A percentile compares a stretch with the other conserved stretches of the same genome.
Conservation (phyloP, 2,113 vertebrate genomes). For the Seriola rivoliana region DNA sequence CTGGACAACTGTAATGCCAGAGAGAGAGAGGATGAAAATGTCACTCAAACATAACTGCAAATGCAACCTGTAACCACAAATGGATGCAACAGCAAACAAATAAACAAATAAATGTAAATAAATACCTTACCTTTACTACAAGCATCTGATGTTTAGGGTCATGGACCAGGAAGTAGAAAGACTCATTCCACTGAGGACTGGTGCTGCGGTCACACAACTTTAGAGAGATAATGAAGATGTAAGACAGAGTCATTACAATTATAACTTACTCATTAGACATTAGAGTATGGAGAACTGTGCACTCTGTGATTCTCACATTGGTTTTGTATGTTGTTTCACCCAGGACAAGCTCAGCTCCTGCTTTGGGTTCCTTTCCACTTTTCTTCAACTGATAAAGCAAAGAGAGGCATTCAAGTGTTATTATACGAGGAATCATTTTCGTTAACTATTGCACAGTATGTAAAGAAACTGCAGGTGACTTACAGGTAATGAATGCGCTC, state of each 20-base stretch:
- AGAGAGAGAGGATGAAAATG: not conserved
- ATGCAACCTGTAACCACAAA: not conserved
- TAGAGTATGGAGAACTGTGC: not conserved
- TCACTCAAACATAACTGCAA: not conserved
- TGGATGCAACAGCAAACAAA: not conserved
- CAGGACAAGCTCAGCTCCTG: constrained; percentile 85
- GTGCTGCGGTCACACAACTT: constrained; percentile 85
- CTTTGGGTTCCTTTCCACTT: constrained; percentile 89
- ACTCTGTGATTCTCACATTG: constrained; percentile 80
- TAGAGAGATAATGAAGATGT: not conserved
- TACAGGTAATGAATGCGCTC: constrained; percentile 87
- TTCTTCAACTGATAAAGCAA: constrained; percentile 85
- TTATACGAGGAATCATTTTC: not conserved
- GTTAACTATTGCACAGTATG: not conserved
- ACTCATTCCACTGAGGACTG: constrained; percentile 89
- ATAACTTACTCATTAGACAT: not conserved
- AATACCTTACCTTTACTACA: constrained; percentile 87
- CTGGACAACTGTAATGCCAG: constrained; percentile 78
- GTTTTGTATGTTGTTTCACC: constrained; percentile 85
- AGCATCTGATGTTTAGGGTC: constrained; percentile 87
- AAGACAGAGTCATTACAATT: not conserved
- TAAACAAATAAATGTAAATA: not conserved
- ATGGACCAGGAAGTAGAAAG: constrained; percentile 88
- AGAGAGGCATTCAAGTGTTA: not conserved
- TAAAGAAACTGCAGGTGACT: constrained; percentile 58